Conservation (phyloP, 2,113 vertebrate species). For the Ahaetulla prasina region DNA sequence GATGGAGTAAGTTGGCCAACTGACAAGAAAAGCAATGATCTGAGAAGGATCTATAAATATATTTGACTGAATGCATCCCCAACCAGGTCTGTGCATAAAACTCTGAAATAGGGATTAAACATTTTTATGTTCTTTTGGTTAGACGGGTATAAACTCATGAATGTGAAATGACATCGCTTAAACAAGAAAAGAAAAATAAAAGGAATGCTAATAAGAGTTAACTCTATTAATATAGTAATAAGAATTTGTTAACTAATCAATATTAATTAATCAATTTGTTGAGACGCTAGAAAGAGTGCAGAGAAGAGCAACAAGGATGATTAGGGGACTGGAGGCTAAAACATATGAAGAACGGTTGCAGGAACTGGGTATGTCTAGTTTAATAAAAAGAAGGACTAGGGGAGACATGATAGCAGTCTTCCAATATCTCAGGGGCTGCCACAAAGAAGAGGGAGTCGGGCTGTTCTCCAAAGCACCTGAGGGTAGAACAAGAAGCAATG, state of each 20-base stretch:
- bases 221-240: not conserved
- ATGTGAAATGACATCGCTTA: not conserved
- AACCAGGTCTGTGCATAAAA: not conserved
- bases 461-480: too few species aligned
- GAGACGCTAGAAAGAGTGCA: too few species aligned
- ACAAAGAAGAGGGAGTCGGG: too few species aligned
- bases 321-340: too few species aligned
- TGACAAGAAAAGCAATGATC: not conserved
- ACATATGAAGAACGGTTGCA: too few species aligned
- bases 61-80: not conserved
- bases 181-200: not conserved
- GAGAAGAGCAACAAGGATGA: too few species aligned
- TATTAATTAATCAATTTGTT: not conserved
- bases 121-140: not conserved
- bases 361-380: too few species aligned
- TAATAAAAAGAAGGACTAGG: too few species aligned
- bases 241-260: not conserved
- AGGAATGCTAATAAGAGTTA: not conserved
- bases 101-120: not conserved
- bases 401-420: too few species aligned
- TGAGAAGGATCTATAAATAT: not conserved
- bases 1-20: not conserved
- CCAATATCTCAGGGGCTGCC: too few species aligned
- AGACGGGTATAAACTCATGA: not conserved
- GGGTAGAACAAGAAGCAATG: too few species aligned